Evolutionary conservation across 2,113 vertebrate genomes (phyloP).

Genomic region (crab-eating macaque (Macaca fascicularis)): DNA sequence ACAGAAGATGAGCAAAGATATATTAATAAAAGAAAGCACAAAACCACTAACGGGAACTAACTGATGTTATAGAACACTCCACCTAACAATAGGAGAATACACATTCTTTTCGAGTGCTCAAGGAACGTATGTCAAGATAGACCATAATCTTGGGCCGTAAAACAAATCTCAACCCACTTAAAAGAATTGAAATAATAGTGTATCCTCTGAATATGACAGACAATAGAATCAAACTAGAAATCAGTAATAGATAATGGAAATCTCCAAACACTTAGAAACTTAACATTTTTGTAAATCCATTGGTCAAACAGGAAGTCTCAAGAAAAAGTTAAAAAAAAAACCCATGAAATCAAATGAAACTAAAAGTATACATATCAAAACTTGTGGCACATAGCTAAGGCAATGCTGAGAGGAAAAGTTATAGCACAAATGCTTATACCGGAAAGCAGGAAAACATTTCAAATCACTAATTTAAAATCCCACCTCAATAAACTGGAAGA

Average conservation of each 20-base stretch:
- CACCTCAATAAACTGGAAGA: background rate
- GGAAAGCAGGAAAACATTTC: background rate
- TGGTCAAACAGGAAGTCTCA: background rate
- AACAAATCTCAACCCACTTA: background rate
- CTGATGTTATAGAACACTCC: background rate
- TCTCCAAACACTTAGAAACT: background rate
- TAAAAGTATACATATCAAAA: background rate
- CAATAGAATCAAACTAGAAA: background rate
- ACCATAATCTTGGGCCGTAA: background rate
- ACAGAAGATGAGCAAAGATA: background rate
- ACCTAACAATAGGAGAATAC: background rate
- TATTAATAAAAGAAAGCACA: background rate
- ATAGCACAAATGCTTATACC: constrained; percentile 16
- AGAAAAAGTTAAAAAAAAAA: background rate
- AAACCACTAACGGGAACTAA: background rate
- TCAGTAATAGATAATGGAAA: background rate
- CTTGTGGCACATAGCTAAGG: constrained; percentile 42
- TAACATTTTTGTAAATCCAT: background rate
- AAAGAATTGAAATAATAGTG: background rate
- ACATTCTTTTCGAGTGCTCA: background rate
- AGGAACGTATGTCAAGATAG: background rate
- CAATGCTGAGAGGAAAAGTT: constrained; percentile 59
- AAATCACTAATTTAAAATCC: background rate
- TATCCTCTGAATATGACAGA: background rate
- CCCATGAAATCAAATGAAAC: background rate